These are phyloP conservation scores for Platichthys stellatus DNA, from an alignment of 2,113 vertebrate species.

Conservation along the genomic window DNA sequence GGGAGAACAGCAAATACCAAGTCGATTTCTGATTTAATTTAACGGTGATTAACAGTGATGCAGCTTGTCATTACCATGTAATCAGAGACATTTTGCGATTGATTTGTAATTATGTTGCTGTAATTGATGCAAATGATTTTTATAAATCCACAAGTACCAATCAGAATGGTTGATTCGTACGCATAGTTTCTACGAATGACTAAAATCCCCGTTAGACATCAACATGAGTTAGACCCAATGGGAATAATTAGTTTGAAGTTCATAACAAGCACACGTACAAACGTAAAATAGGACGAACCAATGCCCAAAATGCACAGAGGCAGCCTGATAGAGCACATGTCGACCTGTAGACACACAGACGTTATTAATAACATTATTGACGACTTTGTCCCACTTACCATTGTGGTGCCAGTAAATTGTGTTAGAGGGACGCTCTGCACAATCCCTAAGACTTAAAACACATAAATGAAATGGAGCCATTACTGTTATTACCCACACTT, in stretches of 20 bases:
- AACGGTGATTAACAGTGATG: conserved; percentile 60
- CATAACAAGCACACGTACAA: neutral
- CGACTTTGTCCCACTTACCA: conserved; percentile 18
- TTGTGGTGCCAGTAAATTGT: neutral
- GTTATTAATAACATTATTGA: conserved; percentile 18
- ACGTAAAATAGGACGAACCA: neutral
- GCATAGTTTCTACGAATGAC: neutral
- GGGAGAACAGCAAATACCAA: conserved; percentile 26
- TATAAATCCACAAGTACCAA: conserved; percentile 33
- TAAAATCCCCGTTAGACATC: neutral
- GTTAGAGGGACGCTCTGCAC: conserved; percentile 6
- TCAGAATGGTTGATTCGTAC: conserved; percentile 33
- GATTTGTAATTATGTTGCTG: conserved; percentile 57
- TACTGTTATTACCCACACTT: conserved; percentile 8
- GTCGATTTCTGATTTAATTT: conserved; percentile 63
- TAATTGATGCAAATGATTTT: conserved; percentile 65
- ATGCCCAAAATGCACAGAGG: neutral
- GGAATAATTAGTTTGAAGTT: neutral
- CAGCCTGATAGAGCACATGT: neutral
- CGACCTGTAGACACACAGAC: neutral
- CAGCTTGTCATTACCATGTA: conserved; percentile 55
- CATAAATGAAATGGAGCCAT: conserved; percentile 8
- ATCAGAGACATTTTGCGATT: conserved; percentile 60
- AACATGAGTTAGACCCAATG: neutral
- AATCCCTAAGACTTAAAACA: neutral